phyloP scores from a whole-genome alignment of 92 coral and sea anemone species.

The Plumapathes pennacea region DNA sequence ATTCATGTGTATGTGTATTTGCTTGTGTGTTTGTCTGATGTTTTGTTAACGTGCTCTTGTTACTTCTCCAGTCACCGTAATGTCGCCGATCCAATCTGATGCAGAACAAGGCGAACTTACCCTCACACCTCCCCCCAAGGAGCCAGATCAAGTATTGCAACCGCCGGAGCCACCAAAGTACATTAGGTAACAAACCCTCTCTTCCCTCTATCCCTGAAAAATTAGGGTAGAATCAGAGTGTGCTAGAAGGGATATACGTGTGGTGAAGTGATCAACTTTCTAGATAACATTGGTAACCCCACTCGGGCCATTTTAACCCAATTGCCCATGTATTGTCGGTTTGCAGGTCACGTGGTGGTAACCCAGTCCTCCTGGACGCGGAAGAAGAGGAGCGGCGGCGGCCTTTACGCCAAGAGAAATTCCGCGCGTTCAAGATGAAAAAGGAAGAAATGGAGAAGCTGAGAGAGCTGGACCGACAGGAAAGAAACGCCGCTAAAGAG shows the following conservation, averaged over 20 bases:
- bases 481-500: slow-evolving; percentile 87
- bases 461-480: slow-evolving; percentile 83
- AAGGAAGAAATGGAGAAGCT: slow-evolving; percentile 74
- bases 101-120: slow-evolving; percentile 87
- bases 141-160: slow-evolving; percentile 82
- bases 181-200: slow-evolving; percentile 83
- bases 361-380: slow-evolving; percentile 83
- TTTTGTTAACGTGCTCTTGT: not conserved
- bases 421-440: slow-evolving; percentile 74
- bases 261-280: too few species aligned
- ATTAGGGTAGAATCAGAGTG: too few species aligned
- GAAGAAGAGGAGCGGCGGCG: slow-evolving; percentile 73
- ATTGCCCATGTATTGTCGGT: not conserved
- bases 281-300: too few species aligned
- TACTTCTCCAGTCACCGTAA: slow-evolving; percentile 57
- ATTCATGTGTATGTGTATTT: not conserved
- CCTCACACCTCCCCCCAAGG: slow-evolving; percentile 90
- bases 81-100: slow-evolving; percentile 84
- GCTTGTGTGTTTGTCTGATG: not conserved
- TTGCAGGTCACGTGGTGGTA: slow-evolving; percentile 81
- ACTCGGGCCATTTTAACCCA: not conserved
- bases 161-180: slow-evolving; percentile 80
- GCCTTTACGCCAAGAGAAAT: slow-evolving; percentile 59
- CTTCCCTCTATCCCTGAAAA: too few species aligned
- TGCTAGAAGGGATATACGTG: too few species aligned